A percentile compares a stretch with the other conserved stretches of the same genome.
Conservation (phyloP, 2,113 vertebrate species). For the Xiphophorus maculatus region DNA sequence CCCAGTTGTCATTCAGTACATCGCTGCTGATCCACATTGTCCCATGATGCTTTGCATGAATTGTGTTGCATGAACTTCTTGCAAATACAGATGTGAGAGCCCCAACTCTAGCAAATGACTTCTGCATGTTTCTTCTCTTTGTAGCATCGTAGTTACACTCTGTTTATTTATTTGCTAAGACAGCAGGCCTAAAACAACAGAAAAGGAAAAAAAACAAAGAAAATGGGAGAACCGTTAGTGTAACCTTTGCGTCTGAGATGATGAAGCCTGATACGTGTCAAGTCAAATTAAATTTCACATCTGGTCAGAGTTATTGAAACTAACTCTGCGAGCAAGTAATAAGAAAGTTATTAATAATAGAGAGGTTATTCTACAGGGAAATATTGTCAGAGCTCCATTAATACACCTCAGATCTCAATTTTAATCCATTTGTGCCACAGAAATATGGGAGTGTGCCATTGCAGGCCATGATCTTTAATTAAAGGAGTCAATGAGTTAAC, state of each 20-base stretch:
- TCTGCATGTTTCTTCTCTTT: too few species aligned
- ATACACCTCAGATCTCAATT: conserved; percentile 1
- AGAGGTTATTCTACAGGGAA: not conserved
- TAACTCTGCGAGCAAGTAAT: not conserved
- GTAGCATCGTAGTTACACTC: too few species aligned
- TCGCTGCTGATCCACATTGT: too few species aligned
- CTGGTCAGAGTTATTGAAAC: not conserved
- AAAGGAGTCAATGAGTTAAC: not conserved
- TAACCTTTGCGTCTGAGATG: not conserved
- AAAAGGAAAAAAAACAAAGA: too few species aligned
- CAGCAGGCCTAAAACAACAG: too few species aligned
- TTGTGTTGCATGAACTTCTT: too few species aligned
- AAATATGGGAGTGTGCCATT: not conserved
- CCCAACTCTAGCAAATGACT: too few species aligned
- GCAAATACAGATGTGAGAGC: too few species aligned
- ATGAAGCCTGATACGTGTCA: not conserved
- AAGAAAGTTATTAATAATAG: conserved; percentile 5
- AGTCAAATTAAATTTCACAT: not conserved
- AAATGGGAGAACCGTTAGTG: too few species aligned
- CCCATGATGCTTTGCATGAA: too few species aligned
- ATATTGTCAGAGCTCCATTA: conserved; percentile 1
- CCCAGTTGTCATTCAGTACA: too few species aligned
- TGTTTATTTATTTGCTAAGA: too few species aligned
- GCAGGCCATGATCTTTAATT: not conserved
- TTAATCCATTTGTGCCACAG: not conserved